Base-by-base conservation (phyloP, 2,888 invertebrate species). In the Nomada ferruginata region DNA sequence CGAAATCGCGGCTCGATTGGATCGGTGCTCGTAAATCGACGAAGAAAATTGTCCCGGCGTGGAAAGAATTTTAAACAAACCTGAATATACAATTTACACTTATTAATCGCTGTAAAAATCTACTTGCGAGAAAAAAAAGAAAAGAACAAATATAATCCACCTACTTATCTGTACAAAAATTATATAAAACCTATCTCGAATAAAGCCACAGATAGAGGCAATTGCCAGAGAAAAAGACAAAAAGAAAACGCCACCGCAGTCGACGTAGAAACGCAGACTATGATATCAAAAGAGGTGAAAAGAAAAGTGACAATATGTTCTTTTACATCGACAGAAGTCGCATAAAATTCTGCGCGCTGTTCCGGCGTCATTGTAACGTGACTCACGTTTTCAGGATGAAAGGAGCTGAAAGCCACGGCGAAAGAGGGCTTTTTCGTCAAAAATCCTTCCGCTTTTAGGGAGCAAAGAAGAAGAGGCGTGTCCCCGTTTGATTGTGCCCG, bases 341-440 rank as follows among this genome's bases (percentile, higher is more conserved):
- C 74, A 77, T 64, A 71, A 79, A 79, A 66, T 75, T 73, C 60
- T 53, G 64, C 75, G 71, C 79, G 61, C 57, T 69, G 84, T 36
- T 60, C 60, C 65, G 44, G 44, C 70, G 71, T 53, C 76, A 77
- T 80, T 75, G 74, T 77, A 71, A 77, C 80, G 70, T 71, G 73
- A 53, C 75, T 73, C 77, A 69, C 83, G 76, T 83, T 79, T 81
- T 73, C 84, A 63, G 60, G 71, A 61, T 78, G 82, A 81, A 84
- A 71, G 66, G 63, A 82, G 74, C 36, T 69, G 68, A 79, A 75
- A 78, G 74, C 74, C 53, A 26, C 59, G 66, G 26, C 73, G 78
- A 59, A 79, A 84, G 63, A 60, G 52, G 68, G 73, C 76, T 85
- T 86, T 85, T 70, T 82, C 79, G 26, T 44, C 20, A 57, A 75